Evolutionary conservation across 2,888 invertebrate genomes (phyloP), one percentile per base, ranked within the genome.

Genomic region (Ramazzottius varieornatus): DNA sequence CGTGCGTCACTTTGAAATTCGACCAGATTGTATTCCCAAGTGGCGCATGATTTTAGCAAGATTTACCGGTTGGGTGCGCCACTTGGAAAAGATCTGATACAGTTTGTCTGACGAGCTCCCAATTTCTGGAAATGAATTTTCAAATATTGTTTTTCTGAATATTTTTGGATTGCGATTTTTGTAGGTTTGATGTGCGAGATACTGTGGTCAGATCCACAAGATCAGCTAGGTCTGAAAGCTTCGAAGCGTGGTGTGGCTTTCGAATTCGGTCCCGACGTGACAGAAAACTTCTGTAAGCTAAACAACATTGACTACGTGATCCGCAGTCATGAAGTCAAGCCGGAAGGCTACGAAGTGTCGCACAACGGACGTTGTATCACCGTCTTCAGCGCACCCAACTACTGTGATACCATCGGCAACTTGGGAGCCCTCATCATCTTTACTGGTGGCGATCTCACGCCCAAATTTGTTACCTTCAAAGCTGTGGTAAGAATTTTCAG

Each of bases 351-450:
- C 74, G 96, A 98, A 78, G 79, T 89, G 63, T 86, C 88, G 33
- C 98, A 98, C 75, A 84, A 88, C 73, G 92, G 90, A 46, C 88
- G 88, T 74, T 96, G 96, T 75, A 89, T 96, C 74, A 98, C 98
- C 16, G 93, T 98, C 64, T 99, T 98, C 81, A 94, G 94, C 1
- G 98, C 98, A 71, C 98, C 98, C 69, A 99, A 99, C 77, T 98
- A 98, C 82, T 98, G 93, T 83, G 94, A 96, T 83, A 88, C 91
- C 67, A 94, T 98, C 90, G 93, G 91, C 72, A 99, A 99, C 80
- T 85, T 86, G 78, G 98, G 96, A 75, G 94, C 98, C 72, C 96
- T 89, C 79, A 93, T 98, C 74, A 92, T 84, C 70, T 82, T 98
- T 75, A 87, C 83, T 69, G 98, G 96, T 67, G 85, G 84, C 75